These are phyloP conservation scores for Zygothrica quintamaculata DNA, from an alignment of 2,888 invertebrate species.

Conservation along the genomic window DNA sequence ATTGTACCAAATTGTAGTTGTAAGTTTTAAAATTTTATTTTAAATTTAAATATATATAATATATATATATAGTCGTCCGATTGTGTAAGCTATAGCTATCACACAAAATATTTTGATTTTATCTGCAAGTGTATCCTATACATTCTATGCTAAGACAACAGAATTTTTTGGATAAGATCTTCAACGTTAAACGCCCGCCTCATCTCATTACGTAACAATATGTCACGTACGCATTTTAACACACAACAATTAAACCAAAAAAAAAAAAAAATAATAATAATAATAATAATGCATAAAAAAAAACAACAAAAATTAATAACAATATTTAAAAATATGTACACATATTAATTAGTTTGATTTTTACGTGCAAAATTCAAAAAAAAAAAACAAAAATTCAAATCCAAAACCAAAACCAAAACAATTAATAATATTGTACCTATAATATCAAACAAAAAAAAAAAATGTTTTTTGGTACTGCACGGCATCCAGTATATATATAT, in stretches of 20 bases:
- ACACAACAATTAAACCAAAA: slow-evolving; percentile 51
- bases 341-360: slow-evolving; percentile 63
- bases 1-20: no score
- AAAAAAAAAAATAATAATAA: slow-evolving; percentile 34
- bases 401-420: no score
- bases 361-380: slow-evolving; percentile 63
- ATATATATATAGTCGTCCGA: no score
- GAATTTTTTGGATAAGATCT: slow-evolving; percentile 38
- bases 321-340: slow-evolving; percentile 54
- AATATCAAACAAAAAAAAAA: slow-evolving; percentile 68
- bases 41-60: background rate
- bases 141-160: slow-evolving; percentile 4
- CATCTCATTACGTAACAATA: slow-evolving; percentile 79
- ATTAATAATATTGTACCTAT: slow-evolving; percentile 61
- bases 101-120: no score
- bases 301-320: slow-evolving; percentile 5
- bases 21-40: background rate
- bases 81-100: no score
- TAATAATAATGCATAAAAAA: slow-evolving; percentile 3
- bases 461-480: slow-evolving; percentile 74
- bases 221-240: slow-evolving; percentile 76
- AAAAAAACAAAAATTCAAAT: slow-evolving; percentile 8
- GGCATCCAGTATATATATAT: slow-evolving; percentile 43
- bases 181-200: slow-evolving; percentile 77
- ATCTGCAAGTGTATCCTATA: slow-evolving; percentile 49